Conservation (phyloP, 2,888 invertebrate genomes). For the Griposia aprilina region DNA sequence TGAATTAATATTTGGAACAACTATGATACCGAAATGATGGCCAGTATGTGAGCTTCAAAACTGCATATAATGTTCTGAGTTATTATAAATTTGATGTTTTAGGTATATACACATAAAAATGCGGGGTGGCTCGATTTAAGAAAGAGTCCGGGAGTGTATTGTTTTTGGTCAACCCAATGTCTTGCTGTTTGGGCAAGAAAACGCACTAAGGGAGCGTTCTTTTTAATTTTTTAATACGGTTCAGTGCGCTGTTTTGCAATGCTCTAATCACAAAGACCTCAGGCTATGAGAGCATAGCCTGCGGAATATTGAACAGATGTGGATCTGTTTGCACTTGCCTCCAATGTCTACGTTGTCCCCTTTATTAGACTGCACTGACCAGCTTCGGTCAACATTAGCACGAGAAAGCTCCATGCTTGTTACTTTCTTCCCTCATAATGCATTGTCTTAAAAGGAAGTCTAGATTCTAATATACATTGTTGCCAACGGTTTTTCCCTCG, state of each 20-base stretch:
- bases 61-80: neutral
- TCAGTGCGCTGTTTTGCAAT: neutral
- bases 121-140: neutral
- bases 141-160: neutral
- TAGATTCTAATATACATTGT: slow-evolving; percentile 54
- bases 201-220: neutral
- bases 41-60: neutral
- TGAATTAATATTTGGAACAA: neutral
- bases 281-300: slow-evolving; percentile 19
- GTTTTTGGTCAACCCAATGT: neutral
- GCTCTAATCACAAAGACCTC: slow-evolving; percentile 36
- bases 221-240: neutral
- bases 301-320: slow-evolving; percentile 71
- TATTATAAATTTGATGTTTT: neutral
- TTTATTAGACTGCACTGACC: slow-evolving; percentile 72
- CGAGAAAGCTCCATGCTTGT: slow-evolving; percentile 60
- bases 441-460: slow-evolving; percentile 58
- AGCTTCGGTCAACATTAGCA: slow-evolving; percentile 74
- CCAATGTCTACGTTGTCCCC: slow-evolving; percentile 66
- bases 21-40: neutral
- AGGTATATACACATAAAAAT: neutral
- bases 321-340: slow-evolving; percentile 70
- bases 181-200: neutral
- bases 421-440: slow-evolving; percentile 63
- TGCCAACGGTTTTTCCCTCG: slow-evolving; percentile 51